These are phyloP conservation scores for Galeopterus variegatus DNA, from an alignment of 2,113 vertebrate genomes.

Conservation along the genomic window DNA sequence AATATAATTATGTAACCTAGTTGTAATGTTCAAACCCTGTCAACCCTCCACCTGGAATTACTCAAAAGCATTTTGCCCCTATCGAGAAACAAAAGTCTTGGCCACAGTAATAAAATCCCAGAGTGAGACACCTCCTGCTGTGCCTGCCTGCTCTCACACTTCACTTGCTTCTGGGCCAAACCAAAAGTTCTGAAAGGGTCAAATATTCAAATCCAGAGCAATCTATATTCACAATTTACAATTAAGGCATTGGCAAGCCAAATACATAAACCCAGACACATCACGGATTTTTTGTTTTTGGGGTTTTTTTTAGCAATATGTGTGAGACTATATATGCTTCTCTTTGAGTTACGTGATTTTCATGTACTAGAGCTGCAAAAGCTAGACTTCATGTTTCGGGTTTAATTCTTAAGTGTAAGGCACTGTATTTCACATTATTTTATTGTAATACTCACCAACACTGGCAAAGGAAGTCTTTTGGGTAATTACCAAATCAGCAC, in stretches of 20 bases:
- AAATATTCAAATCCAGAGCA: constrained; percentile 16
- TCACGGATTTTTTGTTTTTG: background rate
- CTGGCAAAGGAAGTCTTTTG: background rate
- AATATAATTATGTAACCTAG: background rate
- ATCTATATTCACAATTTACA: background rate
- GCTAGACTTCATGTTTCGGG: background rate
- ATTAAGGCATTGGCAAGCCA: background rate
- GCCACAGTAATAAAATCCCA: rapidly evolving
- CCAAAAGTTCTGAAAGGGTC: background rate
- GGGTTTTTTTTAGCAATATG: background rate
- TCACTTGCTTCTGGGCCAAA: background rate
- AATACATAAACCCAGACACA: background rate
- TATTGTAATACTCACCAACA: background rate
- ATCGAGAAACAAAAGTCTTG: constrained; percentile 51
- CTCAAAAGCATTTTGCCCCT: constrained; percentile 68
- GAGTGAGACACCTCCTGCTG: rapidly evolving
- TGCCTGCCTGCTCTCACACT: background rate
- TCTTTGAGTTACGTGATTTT: background rate
- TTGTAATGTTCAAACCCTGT: background rate
- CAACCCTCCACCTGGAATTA: constrained; percentile 47
- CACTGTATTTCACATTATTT: no score
- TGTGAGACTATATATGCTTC: background rate
- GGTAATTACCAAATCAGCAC: background rate
- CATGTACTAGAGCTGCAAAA: background rate
- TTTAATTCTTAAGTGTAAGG: background rate